Conservation (phyloP, 2,797 vertebrate genomes). For the Lacerta viridis region DNA sequence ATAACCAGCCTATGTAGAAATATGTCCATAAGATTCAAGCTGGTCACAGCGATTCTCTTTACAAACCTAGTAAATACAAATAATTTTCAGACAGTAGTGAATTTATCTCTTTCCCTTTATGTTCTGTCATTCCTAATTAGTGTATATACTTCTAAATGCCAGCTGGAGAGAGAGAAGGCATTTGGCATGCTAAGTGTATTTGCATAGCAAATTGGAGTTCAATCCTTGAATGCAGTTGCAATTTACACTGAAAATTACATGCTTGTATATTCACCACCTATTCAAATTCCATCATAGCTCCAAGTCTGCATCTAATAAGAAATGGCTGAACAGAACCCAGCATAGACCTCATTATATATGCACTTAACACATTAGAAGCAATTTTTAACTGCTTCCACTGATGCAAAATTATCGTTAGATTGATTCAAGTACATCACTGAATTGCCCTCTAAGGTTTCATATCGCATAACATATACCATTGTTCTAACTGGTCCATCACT, state of each 20-base stretch:
- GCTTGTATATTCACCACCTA: background rate
- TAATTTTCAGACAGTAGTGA: constrained; percentile 17
- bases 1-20: background rate
- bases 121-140: constrained; percentile 33
- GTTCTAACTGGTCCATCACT: background rate
- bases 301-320: constrained; percentile 23
- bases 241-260: constrained; percentile 18
- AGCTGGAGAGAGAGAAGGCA: constrained; percentile 38
- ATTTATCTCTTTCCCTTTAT: constrained; percentile 40
- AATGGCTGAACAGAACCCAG: background rate
- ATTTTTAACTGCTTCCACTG: background rate
- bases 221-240: constrained; percentile 1
- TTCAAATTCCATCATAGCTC: constrained; percentile 18
- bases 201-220: constrained; percentile 24
- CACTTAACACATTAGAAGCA: background rate
- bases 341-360: background rate
- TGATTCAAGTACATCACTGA: background rate
- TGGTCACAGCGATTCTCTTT: background rate
- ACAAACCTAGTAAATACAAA: constrained; percentile 30
- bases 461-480: background rate
- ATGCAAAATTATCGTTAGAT: background rate
- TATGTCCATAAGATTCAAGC: constrained; percentile 17
- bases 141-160: constrained; percentile 32
- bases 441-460: background rate
- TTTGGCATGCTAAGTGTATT: constrained; percentile 23